These are phyloP conservation scores for Atta texana DNA, from an alignment of 1,140 invertebrate species.

Conservation along the genomic window DNA sequence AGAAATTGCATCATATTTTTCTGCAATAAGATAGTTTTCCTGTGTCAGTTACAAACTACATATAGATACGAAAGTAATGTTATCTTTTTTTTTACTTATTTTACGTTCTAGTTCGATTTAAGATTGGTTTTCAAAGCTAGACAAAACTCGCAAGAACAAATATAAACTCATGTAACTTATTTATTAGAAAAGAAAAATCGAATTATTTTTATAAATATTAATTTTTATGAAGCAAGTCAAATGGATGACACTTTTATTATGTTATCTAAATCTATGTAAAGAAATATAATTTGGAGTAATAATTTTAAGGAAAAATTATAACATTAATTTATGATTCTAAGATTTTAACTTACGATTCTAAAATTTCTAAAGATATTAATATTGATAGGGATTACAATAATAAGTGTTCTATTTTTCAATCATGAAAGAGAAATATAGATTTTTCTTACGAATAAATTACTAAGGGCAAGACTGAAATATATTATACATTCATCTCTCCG, in stretches of 20 bases:
- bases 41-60: conserved; percentile 1
- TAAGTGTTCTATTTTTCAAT: neutral
- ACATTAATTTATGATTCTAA: neutral
- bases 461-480: neutral
- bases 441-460: neutral
- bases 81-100: neutral
- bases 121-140: neutral
- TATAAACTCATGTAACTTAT: neutral
- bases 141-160: neutral
- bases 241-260: neutral
- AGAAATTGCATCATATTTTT: conserved; percentile 24
- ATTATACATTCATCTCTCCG: neutral
- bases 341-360: neutral
- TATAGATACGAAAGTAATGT: neutral
- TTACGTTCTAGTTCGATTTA: neutral
- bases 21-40: conserved; percentile 13
- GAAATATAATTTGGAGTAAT: conserved; percentile 20
- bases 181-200: neutral
- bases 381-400: neutral
- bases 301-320: neutral
- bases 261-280: neutral
- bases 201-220: neutral
- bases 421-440: neutral
- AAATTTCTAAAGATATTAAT: neutral
- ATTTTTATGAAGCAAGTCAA: neutral